These are phyloP conservation scores for Taxidea taxus DNA, from an alignment of 2,113 vertebrate species.

Conservation along the genomic window DNA sequence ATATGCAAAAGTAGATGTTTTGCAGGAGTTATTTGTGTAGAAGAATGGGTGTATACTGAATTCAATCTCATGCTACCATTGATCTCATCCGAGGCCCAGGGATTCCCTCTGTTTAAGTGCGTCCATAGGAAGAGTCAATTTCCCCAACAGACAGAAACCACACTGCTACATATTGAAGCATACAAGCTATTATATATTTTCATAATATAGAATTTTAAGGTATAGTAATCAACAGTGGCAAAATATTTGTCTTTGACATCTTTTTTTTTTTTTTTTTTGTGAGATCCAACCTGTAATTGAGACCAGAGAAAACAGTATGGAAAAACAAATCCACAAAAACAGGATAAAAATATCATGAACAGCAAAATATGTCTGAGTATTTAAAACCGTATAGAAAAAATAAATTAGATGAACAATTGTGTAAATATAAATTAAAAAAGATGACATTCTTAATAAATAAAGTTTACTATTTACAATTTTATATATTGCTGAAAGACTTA, in stretches of 20 bases:
- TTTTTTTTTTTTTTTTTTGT: conserved; percentile 65
- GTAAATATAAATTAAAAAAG: conserved; percentile 99
- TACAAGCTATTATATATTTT: conserved; percentile 90
- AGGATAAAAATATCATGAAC: conserved; percentile 80
- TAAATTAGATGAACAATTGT: conserved; percentile 99
- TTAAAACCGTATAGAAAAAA: conserved; percentile 95
- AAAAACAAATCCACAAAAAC: conserved; percentile 82
- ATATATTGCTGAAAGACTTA: conserved; percentile 96
- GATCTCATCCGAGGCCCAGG: neutral
- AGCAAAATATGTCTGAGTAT: conserved; percentile 86
- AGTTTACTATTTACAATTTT: conserved; percentile 99
- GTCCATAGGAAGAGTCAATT: neutral
- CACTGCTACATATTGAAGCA: conserved; percentile 83
- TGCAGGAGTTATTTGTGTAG: neutral
- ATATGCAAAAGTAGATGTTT: neutral
- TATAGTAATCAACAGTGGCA: conserved; percentile 89
- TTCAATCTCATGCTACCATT: neutral
- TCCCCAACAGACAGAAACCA: conserved; percentile 80
- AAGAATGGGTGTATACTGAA: neutral
- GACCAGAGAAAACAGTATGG: conserved; percentile 83
- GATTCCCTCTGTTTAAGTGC: neutral
- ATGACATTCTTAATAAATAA: conserved; percentile 99
- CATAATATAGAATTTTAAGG: conserved; percentile 90
- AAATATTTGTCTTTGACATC: conserved; percentile 87
- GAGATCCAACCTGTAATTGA: conserved; percentile 85